These are phyloP conservation scores for Chelonus insularis DNA, from an alignment of 1,140 invertebrate genomes.

Conservation along the genomic window DNA sequence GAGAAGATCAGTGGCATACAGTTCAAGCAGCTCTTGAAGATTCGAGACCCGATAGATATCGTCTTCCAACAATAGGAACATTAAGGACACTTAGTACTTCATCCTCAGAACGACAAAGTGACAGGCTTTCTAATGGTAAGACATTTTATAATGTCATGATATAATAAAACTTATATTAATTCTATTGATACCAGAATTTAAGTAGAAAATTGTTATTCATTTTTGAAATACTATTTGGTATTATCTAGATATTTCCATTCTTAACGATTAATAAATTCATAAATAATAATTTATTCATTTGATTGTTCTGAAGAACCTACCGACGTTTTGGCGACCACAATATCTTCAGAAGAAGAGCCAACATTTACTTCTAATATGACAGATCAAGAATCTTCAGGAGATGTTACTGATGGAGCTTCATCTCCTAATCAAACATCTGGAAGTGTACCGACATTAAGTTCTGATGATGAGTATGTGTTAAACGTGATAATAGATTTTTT, in stretches of 20 bases:
- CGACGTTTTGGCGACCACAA: slow-evolving; percentile 41
- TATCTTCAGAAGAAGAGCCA: slow-evolving; percentile 43
- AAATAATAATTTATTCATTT: not conserved
- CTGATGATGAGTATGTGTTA: slow-evolving; percentile 55
- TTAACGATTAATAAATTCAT: slow-evolving; percentile 5
- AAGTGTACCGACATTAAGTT: slow-evolving; percentile 44
- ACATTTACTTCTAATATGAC: slow-evolving; percentile 43
- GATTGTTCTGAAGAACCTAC: slow-evolving; percentile 33
- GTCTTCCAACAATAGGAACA: too few species aligned
- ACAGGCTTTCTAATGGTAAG: not conserved
- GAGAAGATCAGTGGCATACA: too few species aligned
- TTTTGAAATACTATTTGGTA: too few species aligned
- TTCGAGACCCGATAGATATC: too few species aligned
- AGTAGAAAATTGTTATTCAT: too few species aligned
- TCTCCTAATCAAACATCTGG: slow-evolving; percentile 50
- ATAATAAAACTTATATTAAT: too few species aligned
- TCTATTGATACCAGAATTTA: too few species aligned
- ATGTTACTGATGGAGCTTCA: slow-evolving; percentile 52
- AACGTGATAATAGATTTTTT: too few species aligned
- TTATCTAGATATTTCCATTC: too few species aligned
- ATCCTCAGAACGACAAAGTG: not conserved
- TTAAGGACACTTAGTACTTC: not conserved
- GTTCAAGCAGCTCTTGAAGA: too few species aligned
- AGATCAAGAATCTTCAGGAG: slow-evolving; percentile 45
- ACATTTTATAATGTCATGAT: not conserved